Conservation (phyloP, 2,113 vertebrate species). For the Panthera leo region DNA sequence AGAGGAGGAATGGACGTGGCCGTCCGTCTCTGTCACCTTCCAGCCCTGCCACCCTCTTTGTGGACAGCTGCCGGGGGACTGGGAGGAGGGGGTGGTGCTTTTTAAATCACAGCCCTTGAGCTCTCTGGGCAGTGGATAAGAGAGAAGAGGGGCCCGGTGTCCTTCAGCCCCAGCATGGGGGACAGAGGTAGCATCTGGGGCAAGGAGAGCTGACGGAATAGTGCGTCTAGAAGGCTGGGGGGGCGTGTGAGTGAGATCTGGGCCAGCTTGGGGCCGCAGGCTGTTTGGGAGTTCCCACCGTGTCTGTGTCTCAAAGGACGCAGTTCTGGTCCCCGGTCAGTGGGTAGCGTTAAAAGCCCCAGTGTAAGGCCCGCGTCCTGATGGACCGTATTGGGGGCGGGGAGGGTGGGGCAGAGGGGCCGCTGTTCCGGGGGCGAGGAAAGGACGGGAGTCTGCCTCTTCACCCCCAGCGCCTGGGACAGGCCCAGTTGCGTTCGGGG, state of each 20-base stretch:
- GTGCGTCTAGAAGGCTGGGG: not conserved
- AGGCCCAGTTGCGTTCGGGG: not conserved
- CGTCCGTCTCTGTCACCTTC: slow-evolving; percentile 59
- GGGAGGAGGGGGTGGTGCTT: slow-evolving; percentile 32
- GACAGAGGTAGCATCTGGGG: slow-evolving; percentile 50
- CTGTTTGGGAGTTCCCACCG: not conserved
- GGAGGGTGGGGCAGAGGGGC: not conserved
- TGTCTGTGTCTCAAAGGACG: not conserved
- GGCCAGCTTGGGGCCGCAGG: not conserved
- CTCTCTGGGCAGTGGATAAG: slow-evolving; percentile 5
- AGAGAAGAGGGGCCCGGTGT: slow-evolving; percentile 29
- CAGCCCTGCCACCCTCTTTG: slow-evolving; percentile 26
- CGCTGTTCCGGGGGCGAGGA: not conserved
- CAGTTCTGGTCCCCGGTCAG: not conserved
- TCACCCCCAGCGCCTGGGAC: not conserved
- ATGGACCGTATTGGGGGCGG: not conserved
- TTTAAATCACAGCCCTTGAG: slow-evolving; percentile 44
- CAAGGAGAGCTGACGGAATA: not conserved
- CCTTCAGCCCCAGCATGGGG: slow-evolving; percentile 25
- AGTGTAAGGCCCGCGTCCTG: not conserved
- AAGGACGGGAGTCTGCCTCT: not conserved
- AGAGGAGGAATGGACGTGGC: slow-evolving; percentile 48
- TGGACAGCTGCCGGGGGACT: slow-evolving; percentile 44
- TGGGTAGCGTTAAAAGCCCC: not conserved
- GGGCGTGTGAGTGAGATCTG: not conserved